phyloP scores from a whole-genome alignment of 2,888 invertebrate genomes.

The Drosophila fungiperda region DNA sequence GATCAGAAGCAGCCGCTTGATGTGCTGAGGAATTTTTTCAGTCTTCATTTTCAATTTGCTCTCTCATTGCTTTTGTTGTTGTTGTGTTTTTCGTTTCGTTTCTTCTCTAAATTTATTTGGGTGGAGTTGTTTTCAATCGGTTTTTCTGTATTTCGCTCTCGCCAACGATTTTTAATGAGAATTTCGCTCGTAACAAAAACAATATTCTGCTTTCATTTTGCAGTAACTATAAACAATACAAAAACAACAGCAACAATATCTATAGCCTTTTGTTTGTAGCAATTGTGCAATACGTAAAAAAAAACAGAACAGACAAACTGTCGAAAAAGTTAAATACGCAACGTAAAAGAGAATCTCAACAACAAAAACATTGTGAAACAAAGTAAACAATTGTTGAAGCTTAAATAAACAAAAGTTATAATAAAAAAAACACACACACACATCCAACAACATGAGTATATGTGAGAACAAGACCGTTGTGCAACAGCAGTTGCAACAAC shows the following conservation, averaged over 20 bases:
- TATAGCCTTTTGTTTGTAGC: slow-evolving; percentile 49
- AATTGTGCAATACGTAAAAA: slow-evolving; percentile 70
- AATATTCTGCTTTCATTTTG: slow-evolving; percentile 49
- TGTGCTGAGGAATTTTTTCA: slow-evolving; percentile 72
- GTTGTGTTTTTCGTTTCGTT: slow-evolving; percentile 50
- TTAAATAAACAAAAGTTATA: slow-evolving; percentile 37
- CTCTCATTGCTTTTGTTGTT: slow-evolving; percentile 44
- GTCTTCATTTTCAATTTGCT: slow-evolving; percentile 66
- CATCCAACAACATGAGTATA: slow-evolving; percentile 78
- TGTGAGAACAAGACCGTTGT: slow-evolving; percentile 84
- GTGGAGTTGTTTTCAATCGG: slow-evolving; percentile 76
- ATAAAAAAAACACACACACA: slow-evolving; percentile 29
- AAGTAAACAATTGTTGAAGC: slow-evolving; percentile 59
- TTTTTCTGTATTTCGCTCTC: slow-evolving; percentile 51
- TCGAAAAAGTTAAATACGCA: slow-evolving; percentile 47
- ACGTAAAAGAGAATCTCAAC: slow-evolving; percentile 53
- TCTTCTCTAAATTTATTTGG: slow-evolving; percentile 56
- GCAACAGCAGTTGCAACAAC: slow-evolving; percentile 78
- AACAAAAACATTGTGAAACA: slow-evolving; percentile 51
- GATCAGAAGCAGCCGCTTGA: slow-evolving; percentile 55
- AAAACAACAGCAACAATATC: slow-evolving; percentile 38
- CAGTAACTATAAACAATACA: slow-evolving; percentile 48
- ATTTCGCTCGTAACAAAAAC: slow-evolving; percentile 34
- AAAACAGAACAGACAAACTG: slow-evolving; percentile 53
- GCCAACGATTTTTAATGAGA: slow-evolving; percentile 39